Percentiles rank a stretch among this genome's conserved stretches.
These are phyloP conservation scores for Pogonomyrmex californicus DNA, from an alignment of 1,140 invertebrate species.

Conservation along the genomic window DNA sequence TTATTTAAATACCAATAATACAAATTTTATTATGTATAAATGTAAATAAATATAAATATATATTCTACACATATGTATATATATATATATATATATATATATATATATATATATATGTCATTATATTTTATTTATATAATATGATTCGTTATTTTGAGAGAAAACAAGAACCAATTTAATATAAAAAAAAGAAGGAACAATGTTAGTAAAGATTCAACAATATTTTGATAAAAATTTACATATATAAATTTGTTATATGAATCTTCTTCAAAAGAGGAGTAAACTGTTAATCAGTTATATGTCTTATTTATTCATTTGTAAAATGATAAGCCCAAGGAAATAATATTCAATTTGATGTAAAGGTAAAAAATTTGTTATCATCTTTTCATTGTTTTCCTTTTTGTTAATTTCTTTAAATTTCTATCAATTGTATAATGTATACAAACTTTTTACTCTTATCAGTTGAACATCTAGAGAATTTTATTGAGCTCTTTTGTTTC, in stretches of 20 bases:
- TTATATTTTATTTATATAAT: not conserved
- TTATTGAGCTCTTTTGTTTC: not conserved
- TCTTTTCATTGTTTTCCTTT: not conserved
- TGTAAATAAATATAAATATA: not conserved
- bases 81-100: not conserved
- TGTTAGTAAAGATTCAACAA: not conserved
- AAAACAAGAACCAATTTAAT: not conserved
- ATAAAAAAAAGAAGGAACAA: conserved; percentile 4
- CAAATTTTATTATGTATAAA: conserved; percentile 25
- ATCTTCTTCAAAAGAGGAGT: not conserved
- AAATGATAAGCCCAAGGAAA: not conserved
- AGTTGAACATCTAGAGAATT: not conserved
- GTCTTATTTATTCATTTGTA: not conserved
- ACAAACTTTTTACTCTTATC: not conserved
- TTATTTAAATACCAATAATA: conserved; percentile 31
- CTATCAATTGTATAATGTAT: not conserved
- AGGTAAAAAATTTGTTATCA: not conserved
- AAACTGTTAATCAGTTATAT: not conserved
- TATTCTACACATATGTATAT: not conserved
- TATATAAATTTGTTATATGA: not conserved
- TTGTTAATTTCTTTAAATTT: not conserved
- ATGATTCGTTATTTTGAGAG: not conserved
- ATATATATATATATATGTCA: conserved; percentile 39
- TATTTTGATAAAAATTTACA: not conserved
- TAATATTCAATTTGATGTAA: not conserved